These are phyloP conservation scores for Folsomia candida DNA, from an alignment of 2,888 invertebrate genomes.

Conservation along the genomic window DNA sequence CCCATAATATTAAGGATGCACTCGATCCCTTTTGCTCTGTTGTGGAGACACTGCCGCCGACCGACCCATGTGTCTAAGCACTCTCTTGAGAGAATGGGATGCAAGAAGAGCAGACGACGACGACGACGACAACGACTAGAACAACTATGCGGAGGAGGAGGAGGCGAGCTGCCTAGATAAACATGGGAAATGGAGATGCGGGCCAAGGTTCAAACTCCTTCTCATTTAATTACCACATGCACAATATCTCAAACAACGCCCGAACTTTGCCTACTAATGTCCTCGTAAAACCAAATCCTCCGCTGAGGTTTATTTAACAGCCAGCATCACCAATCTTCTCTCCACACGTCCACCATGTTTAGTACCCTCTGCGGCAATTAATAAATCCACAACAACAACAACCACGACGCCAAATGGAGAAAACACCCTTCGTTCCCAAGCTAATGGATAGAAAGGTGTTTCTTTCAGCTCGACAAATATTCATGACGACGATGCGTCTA, in stretches of 20 bases:
- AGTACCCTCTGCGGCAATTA: no score
- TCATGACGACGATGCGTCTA: background rate
- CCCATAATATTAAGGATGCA: no score
- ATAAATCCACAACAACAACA: background rate
- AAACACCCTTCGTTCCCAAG: no score
- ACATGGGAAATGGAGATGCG: background rate
- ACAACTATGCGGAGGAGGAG: background rate
- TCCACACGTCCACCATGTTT: background rate
- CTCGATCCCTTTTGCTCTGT: no score
- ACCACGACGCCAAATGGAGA: background rate
- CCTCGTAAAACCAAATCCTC: background rate
- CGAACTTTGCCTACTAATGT: background rate
- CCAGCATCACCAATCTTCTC: background rate
- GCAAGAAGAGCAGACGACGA: background rate
- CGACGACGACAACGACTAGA: no score
- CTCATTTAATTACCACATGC: constrained; percentile 11
- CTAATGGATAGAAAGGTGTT: no score
- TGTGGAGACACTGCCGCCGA: no score
- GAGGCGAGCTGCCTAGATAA: background rate
- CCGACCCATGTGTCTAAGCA: no score
- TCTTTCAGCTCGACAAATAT: no score
- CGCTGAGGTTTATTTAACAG: background rate
- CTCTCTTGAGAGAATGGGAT: background rate
- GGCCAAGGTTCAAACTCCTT: constrained; percentile 23
- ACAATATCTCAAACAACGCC: background rate